Percentiles rank a stretch among this genome's conserved stretches.
Evolutionary conservation across 2,888 invertebrate genomes (phyloP).

Genomic region (Sarcophaga variegata): DNA sequence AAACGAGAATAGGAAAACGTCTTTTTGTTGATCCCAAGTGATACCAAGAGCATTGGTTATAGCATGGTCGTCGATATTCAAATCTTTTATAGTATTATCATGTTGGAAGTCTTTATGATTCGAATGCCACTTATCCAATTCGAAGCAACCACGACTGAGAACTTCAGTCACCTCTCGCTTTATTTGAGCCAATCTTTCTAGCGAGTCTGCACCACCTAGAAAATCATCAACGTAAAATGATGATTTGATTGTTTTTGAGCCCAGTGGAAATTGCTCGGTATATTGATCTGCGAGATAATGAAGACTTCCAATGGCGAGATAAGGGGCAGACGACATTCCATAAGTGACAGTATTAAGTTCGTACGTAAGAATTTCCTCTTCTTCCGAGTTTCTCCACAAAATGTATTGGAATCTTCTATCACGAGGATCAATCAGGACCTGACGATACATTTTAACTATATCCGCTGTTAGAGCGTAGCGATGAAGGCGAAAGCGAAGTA

Average conservation of each 20-base stretch:
- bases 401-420: constrained; percentile 53
- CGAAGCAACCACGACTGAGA: background rate
- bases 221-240: constrained; percentile 46
- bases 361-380: constrained; percentile 24
- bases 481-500: constrained; percentile 60
- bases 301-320: constrained; percentile 29
- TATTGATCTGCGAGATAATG: constrained; percentile 52
- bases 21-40: constrained; percentile 45
- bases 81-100: constrained; percentile 14
- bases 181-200: constrained; percentile 25
- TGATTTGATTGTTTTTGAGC: constrained; percentile 33
- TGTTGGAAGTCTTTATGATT: background rate
- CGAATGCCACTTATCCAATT: background rate
- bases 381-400: constrained; percentile 54
- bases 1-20: constrained; percentile 51
- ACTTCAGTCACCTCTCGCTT: constrained; percentile 22
- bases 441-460: constrained; percentile 61
- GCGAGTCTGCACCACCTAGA: constrained; percentile 14
- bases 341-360: background rate
- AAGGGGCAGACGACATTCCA: constrained; percentile 31
- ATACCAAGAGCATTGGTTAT: constrained; percentile 26
- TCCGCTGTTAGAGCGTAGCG: constrained; percentile 60
- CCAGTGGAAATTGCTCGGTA: constrained; percentile 21
- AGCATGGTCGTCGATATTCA: constrained; percentile 8
- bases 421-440: constrained; percentile 26